A percentile compares a stretch with the other conserved stretches of the same genome.
Conservation (phyloP, 2,113 vertebrate species). For the Syrmaticus mikado region DNA sequence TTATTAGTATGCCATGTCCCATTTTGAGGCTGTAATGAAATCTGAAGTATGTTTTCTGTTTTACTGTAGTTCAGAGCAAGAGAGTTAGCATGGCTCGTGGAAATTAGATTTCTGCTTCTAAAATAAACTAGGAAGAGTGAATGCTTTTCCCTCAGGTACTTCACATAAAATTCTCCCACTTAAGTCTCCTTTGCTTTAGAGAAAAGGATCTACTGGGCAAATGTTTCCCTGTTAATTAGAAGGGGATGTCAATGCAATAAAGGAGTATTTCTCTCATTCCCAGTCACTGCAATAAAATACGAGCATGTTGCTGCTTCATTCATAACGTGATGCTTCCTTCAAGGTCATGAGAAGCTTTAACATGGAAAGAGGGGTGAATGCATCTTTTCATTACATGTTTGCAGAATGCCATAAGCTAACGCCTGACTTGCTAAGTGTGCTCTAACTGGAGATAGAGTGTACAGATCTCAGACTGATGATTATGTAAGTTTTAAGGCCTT, state of each 20-base stretch:
- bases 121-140: neutral
- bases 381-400: neutral
- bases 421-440: constrained; percentile 1
- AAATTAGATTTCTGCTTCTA: neutral
- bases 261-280: neutral
- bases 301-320: neutral
- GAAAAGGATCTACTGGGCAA: neutral
- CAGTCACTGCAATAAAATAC: neutral
- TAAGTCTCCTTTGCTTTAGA: neutral
- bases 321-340: neutral
- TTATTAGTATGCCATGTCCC: neutral
- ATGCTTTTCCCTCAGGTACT: neutral
- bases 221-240: neutral
- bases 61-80: neutral
- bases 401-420: neutral
- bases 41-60: neutral
- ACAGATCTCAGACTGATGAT: neutral
- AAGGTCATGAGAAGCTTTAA: neutral
- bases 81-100: accelerated
- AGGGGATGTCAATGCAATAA: neutral
- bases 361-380: neutral
- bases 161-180: neutral
- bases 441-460: neutral
- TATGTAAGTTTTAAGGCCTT: constrained; percentile 21
- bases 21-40: neutral